Percentiles rank a stretch among this genome's conserved stretches.
Evolutionary conservation across 2,797 vertebrate genomes (phyloP).

Genomic region (Chaetodon trifasciatus): DNA sequence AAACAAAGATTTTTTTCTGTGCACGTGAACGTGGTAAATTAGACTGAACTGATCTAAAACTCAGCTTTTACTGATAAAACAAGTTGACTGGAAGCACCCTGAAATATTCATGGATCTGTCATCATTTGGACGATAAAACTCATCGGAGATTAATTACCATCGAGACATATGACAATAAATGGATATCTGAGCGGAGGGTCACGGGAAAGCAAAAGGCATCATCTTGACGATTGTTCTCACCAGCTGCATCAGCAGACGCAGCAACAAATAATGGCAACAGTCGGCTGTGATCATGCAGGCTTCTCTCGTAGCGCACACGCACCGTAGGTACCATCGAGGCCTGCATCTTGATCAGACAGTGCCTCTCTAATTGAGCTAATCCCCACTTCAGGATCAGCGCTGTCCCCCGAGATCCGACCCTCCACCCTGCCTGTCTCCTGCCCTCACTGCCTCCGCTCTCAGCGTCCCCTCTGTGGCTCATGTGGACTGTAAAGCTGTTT

Average conservation of each 20-base stretch:
- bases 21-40: not conserved
- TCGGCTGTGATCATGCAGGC: constrained; percentile 80
- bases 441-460: constrained; percentile 63
- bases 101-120: constrained; percentile 72
- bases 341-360: constrained; percentile 89
- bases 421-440: constrained; percentile 64
- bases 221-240: constrained; percentile 66
- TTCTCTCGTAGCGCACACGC: constrained; percentile 62
- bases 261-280: constrained; percentile 79
- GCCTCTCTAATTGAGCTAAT: constrained; percentile 93
- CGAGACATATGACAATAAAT: constrained; percentile 71
- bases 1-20: not conserved
- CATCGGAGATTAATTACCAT: constrained; percentile 63
- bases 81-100: constrained; percentile 25
- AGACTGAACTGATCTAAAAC: no score
- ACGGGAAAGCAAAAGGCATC: constrained; percentile 57
- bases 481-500: constrained; percentile 89
- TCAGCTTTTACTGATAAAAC: not conserved
- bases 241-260: constrained; percentile 70
- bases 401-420: constrained; percentile 82
- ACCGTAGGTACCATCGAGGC: constrained; percentile 62
- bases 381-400: constrained; percentile 93
- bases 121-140: constrained; percentile 53
- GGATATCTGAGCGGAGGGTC: constrained; percentile 64
- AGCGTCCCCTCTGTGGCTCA: constrained; percentile 82